A percentile compares a stretch with the other conserved stretches of the same genome.
Evolutionary conservation across 1,140 invertebrate genomes (phyloP).

Genomic region (Musca domestica): DNA sequence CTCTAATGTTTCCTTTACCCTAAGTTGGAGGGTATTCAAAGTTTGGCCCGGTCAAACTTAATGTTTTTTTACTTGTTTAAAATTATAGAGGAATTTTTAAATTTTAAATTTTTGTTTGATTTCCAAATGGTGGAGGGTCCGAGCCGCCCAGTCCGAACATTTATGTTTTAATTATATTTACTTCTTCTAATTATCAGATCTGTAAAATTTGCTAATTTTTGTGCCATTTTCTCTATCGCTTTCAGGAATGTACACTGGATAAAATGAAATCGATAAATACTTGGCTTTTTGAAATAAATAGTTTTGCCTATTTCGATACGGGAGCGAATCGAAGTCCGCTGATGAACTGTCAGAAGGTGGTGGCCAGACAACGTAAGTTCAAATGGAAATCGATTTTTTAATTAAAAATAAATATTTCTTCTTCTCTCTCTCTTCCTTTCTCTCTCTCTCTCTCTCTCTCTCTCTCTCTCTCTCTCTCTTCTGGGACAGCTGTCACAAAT

Average conservation of each 20-base stretch:
- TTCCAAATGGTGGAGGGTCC: no score
- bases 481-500: conserved; percentile 34
- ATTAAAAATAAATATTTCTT: neutral
- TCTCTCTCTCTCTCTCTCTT: no score
- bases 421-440: no score
- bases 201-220: neutral
- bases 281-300: conserved; percentile 48
- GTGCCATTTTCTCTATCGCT: neutral
- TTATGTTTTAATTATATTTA: neutral
- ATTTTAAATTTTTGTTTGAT: no score
- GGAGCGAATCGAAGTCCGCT: conserved; percentile 42
- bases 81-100: no score
- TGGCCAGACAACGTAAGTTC: conserved; percentile 47
- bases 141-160: no score
- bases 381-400: neutral
- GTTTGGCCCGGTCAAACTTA: no score
- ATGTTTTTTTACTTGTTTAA: no score
- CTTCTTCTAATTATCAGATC: neutral
- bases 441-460: no score
- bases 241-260: conserved; percentile 45
- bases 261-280: conserved; percentile 48
- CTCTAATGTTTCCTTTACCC: no score
- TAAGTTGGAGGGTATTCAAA: no score
- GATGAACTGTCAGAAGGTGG: conserved; percentile 51
- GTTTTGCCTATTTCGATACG: conserved; percentile 47